Conservation (phyloP, 2,113 vertebrate species). For the Chaenocephalus aceratus region DNA sequence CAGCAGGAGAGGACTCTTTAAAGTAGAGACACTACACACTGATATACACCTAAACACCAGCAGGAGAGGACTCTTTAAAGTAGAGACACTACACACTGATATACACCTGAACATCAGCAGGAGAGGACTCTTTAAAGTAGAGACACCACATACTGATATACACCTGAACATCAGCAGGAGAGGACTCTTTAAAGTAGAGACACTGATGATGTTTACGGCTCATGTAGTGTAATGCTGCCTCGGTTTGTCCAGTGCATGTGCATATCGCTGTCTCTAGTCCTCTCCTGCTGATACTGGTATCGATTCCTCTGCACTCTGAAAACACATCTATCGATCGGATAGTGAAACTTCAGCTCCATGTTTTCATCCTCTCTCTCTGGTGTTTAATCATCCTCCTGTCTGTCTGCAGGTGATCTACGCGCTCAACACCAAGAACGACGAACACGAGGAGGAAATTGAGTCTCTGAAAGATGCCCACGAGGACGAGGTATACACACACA, state of each 20-base stretch:
- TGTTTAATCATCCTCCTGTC: conserved; percentile 35
- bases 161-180: no score
- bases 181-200: no score
- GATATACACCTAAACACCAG: no score
- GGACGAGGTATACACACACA: conserved; percentile 87
- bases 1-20: no score
- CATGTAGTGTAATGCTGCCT: neutral
- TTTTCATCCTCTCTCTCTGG: conserved; percentile 15
- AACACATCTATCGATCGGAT: conserved; percentile 41
- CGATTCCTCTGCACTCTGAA: conserved; percentile 22
- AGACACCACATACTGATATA: no score
- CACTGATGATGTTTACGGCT: neutral
- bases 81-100: no score
- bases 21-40: no score
- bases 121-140: no score
- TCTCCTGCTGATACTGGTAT: conserved; percentile 17
- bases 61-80: no score
- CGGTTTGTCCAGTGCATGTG: neutral
- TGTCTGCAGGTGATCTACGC: conserved; percentile 94
- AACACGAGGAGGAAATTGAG: conserved; percentile 95
- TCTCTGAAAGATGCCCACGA: conserved; percentile 95
- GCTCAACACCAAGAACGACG: conserved; percentile 98
- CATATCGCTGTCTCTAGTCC: neutral
- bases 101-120: no score
- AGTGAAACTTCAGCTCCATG: conserved; percentile 10